phyloP scores from a whole-genome alignment of 2,797 vertebrate species.

The Gadopsis marmoratus region DNA sequence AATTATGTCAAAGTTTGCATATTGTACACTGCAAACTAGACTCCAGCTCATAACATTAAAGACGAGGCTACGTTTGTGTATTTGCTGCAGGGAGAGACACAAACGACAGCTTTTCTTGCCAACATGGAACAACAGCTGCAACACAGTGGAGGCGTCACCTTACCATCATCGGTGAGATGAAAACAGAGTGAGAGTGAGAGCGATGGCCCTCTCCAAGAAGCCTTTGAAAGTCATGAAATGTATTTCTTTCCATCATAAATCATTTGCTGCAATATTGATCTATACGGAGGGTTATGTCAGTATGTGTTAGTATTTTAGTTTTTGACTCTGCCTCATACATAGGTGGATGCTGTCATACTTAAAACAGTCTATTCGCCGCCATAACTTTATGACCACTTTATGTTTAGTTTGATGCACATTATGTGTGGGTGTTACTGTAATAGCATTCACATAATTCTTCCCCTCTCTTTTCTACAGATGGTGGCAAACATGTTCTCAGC shows the following conservation, averaged over 20 bases:
- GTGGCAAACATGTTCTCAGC: constrained; percentile 48
- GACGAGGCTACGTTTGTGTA: background rate
- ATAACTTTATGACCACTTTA: no score
- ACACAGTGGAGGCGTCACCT: constrained; percentile 7
- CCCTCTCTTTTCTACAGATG: constrained; percentile 36
- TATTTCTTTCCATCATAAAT: background rate
- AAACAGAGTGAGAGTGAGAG: background rate
- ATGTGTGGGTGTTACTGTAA: background rate
- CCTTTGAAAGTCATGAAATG: background rate
- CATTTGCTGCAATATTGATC: background rate
- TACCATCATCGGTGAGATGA: constrained; percentile 47
- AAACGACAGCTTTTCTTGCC: constrained; percentile 46
- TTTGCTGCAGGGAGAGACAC: constrained; percentile 52
- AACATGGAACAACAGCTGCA: constrained; percentile 49
- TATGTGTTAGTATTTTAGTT: background rate
- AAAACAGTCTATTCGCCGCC: background rate
- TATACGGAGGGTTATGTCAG: background rate
- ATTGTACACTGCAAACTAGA: background rate
- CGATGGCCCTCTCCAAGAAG: background rate
- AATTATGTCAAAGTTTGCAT: background rate
- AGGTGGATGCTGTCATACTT: background rate
- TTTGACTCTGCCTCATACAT: background rate
- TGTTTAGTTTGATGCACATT: background rate
- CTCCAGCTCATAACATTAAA: background rate
- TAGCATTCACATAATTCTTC: background rate